Conservation (phyloP, 2,797 vertebrate genomes). For the Moxostoma hubbsi region DNA sequence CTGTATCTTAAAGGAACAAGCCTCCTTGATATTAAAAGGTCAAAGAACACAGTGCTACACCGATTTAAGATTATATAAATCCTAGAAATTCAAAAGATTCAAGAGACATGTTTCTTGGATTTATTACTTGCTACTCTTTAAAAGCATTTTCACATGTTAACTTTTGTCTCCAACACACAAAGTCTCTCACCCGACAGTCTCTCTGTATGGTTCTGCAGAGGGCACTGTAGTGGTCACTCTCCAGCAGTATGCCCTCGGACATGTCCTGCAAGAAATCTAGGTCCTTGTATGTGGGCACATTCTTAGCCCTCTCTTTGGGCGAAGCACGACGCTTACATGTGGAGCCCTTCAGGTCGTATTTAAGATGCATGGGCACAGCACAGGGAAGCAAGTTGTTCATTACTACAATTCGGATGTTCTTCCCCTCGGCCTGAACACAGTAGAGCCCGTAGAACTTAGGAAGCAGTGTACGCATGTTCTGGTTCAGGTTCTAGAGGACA, state of each 20-base stretch:
- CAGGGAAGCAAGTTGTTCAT: conserved; percentile 96
- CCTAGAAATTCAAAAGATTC: no score
- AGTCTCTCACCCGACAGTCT: conserved; percentile 88
- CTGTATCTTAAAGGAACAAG: background rate
- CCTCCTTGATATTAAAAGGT: background rate
- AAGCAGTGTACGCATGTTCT: conserved; percentile 91
- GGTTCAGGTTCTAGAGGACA: conserved; percentile 88
- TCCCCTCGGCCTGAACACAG: conserved; percentile 90
- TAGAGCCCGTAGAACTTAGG: conserved; percentile 96
- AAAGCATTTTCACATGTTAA: no score
- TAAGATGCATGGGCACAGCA: conserved; percentile 89
- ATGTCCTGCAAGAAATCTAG: conserved; percentile 91
- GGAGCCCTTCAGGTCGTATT: conserved; percentile 95
- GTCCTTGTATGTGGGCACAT: conserved; percentile 90
- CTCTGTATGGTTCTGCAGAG: conserved; percentile 92
- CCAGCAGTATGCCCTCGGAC: conserved; percentile 84
- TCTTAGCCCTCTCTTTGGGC: conserved; percentile 85
- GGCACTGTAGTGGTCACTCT: conserved; percentile 87
- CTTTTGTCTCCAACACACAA: background rate
- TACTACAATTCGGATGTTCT: conserved; percentile 93
- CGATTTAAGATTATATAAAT: no score
- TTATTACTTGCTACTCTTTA: no score
- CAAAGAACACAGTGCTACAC: no score
- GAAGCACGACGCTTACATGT: conserved; percentile 80
- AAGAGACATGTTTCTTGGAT: no score